Evolutionary conservation across 2,888 invertebrate species (phyloP).

Genomic region (Noctua comes): DNA sequence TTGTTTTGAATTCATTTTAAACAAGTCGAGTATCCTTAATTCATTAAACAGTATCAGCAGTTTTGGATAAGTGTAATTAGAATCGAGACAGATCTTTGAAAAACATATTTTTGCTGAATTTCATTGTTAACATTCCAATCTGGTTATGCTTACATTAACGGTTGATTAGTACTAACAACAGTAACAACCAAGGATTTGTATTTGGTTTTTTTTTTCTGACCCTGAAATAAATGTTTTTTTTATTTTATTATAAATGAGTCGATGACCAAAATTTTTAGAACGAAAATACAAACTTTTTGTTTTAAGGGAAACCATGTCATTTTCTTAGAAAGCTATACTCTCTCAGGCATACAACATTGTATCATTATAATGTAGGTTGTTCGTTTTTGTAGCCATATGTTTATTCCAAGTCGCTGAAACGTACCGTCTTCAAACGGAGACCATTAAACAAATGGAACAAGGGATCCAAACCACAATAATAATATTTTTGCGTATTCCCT

Average conservation of each 20-base stretch:
- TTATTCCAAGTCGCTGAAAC: slow-evolving; percentile 16
- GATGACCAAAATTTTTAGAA: neutral
- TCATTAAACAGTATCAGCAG: neutral
- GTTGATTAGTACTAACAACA: neutral
- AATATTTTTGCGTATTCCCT: neutral
- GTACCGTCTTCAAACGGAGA: neutral
- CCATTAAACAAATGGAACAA: slow-evolving; percentile 29
- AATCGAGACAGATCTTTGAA: neutral
- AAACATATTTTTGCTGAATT: neutral
- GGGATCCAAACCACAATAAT: neutral
- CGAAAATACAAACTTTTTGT: neutral
- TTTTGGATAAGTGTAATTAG: slow-evolving; percentile 1
- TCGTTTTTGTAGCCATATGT: slow-evolving; percentile 1
- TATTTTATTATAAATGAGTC: neutral
- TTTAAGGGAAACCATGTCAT: neutral
- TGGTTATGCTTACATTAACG: neutral
- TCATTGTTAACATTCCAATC: neutral
- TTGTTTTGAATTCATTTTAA: slow-evolving; percentile 19
- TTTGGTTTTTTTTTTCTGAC: no score
- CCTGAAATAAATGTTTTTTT: no score
- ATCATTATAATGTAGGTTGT: neutral
- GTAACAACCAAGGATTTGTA: neutral
- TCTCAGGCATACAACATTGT: neutral
- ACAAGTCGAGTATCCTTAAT: neutral
- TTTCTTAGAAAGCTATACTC: neutral